Conservation (phyloP, 2,113 vertebrate species). For the Oxygymnocypris stewartii region DNA sequence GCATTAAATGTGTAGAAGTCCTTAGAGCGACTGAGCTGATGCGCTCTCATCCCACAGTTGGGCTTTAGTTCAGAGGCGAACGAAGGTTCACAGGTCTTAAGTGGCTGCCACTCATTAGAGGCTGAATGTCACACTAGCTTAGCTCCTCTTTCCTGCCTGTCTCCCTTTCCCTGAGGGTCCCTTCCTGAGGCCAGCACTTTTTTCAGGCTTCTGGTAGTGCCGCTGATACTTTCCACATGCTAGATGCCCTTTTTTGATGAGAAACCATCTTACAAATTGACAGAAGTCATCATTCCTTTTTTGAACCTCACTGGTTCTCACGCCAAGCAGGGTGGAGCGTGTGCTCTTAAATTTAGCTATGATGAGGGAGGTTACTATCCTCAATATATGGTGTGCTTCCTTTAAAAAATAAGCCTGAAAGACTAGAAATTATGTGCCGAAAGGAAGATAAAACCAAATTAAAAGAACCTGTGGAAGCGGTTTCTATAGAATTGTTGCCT, state of each 20-base stretch:
- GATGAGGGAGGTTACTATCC: constrained; percentile 62
- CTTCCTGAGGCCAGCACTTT: constrained; percentile 57
- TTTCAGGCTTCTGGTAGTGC: constrained; percentile 3
- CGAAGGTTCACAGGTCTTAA: constrained; percentile 64
- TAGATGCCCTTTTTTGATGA: constrained; percentile 35
- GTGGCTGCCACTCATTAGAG: constrained; percentile 70
- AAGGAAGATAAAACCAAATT: constrained; percentile 51
- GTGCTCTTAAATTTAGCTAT: constrained; percentile 44
- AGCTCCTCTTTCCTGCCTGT: constrained; percentile 60
- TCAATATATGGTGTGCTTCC: constrained; percentile 69
- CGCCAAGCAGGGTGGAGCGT: constrained; percentile 19
- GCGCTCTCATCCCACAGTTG: constrained; percentile 69
- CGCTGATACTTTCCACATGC: constrained; percentile 24
- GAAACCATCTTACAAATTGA: constrained; percentile 29
- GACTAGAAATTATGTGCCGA: constrained; percentile 70
- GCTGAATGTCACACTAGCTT: constrained; percentile 74
- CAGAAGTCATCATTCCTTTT: constrained; percentile 32
- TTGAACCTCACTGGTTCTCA: background rate
- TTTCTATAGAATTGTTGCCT: background rate
- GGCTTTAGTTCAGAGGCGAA: constrained; percentile 70
- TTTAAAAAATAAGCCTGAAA: constrained; percentile 69
- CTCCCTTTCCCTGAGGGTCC: constrained; percentile 61
- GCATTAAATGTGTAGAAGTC: constrained; percentile 75
- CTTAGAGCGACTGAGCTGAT: constrained; percentile 67
- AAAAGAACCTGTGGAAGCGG: constrained; percentile 52